Conservation (phyloP, 2,888 invertebrate genomes). For the Dryomyza anilis region DNA sequence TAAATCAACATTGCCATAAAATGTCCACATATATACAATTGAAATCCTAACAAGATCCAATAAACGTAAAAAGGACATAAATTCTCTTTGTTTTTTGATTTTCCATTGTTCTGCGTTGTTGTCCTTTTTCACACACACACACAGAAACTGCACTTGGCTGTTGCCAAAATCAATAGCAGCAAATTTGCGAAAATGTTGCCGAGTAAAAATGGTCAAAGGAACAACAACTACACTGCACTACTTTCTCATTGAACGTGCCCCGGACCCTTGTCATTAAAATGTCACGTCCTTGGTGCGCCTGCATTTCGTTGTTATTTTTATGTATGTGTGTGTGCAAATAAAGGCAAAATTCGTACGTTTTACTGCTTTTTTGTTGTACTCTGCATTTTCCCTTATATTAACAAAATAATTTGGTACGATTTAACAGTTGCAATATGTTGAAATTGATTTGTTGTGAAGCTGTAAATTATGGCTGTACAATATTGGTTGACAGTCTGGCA, state of each 20-base stretch:
- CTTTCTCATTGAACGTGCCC: neutral
- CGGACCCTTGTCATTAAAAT: constrained; percentile 10
- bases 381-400: no score
- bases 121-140: neutral
- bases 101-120: neutral
- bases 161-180: neutral
- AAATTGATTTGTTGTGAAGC: neutral
- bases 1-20: constrained; percentile 24
- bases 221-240: neutral
- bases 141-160: neutral
- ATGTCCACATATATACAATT: constrained; percentile 16
- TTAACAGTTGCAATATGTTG: constrained; percentile 23
- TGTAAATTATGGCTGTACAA: constrained; percentile 15
- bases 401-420: constrained; percentile 15
- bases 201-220: no score
- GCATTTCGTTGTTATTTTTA: neutral
- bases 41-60: constrained; percentile 22
- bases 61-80: constrained; percentile 22
- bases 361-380: no score
- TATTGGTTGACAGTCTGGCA: neutral
- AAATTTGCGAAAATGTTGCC: constrained; percentile 11
- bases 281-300: neutral
- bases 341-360: no score
- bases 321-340: no score
- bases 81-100: neutral